A percentile compares a stretch with the other conserved stretches of the same genome.
Conservation (phyloP, 1,140 invertebrate species). For the Brachionus rotundiformis region DNA sequence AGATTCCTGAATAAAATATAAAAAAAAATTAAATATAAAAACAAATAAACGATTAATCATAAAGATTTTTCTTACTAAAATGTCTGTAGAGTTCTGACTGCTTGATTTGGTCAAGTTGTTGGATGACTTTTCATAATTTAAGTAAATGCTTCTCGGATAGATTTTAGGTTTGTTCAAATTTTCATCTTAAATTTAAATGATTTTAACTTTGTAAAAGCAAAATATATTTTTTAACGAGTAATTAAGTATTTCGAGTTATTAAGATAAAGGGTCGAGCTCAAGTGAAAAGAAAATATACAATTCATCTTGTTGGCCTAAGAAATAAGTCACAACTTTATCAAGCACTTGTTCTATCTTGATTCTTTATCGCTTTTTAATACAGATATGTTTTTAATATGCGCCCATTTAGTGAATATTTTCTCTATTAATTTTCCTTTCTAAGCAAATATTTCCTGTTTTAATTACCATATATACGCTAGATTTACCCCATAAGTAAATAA, state of each 20-base stretch:
- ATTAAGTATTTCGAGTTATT: not conserved
- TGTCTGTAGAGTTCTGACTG: not conserved
- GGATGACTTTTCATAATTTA: conserved; percentile 11
- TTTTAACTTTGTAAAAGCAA: not conserved
- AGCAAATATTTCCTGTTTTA: conserved; percentile 7
- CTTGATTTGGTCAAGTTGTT: not conserved
- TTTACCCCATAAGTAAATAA: not conserved
- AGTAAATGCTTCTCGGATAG: conserved; percentile 23
- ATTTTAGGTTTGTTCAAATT: conserved; percentile 26
- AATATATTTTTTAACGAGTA: not conserved
- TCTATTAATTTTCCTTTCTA: not conserved
- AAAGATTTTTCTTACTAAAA: not conserved
- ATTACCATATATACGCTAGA: not conserved
- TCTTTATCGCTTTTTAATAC: not conserved
- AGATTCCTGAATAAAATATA: not conserved
- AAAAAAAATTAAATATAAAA: not conserved
- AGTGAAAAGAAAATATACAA: conserved; percentile 13
- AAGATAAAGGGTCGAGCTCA: conserved; percentile 3
- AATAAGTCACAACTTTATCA: not conserved
- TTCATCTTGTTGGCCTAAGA: not conserved
- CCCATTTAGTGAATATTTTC: not conserved
- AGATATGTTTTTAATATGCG: not conserved
- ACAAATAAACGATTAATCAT: not conserved
- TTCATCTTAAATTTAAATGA: not conserved
- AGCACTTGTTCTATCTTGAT: not conserved